Evolutionary conservation across 2,888 invertebrate species (phyloP), one percentile per base, ranked within the genome.

Genomic region (Cantharis rustica): DNA sequence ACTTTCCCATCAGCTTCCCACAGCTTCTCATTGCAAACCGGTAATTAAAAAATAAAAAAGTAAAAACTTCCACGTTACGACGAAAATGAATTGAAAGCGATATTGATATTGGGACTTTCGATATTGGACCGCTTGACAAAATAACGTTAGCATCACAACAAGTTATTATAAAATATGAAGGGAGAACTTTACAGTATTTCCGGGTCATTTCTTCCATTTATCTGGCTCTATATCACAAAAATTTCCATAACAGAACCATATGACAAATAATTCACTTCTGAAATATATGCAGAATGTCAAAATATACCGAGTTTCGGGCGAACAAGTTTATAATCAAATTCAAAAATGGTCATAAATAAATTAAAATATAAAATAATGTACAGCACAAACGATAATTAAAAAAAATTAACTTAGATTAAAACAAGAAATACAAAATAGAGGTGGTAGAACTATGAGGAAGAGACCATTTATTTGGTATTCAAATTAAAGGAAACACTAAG

Each of bases 121-220:
- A 27, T 13, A 47, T 47, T 31, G 31, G 31, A 31, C 10, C 63
- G 13, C 16, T 64, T 64, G 68, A 61, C 70, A 70, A 74, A 74
- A 26, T 75, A 71, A 75, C 71, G 31, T 69, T 69, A 73, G 71
- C 69, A 31, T 61, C 74, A 63, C 64, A 66, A 69, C 66, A 27
- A 69, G 23, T 61, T 70, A 61, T 70, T 75, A 26, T 74, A 75
- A 77, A 75, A 77, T 77, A 72, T 72, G 72, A 64, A 27, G 72
- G 47, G 31, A 76, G 74, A 74, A 76, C 74, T 78, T 74, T 74
- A 76, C 73, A 76, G 74, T 71, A 74, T 74, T 78, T 78, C 74
- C 78, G 71, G 68, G 72, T 71, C 78, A 76, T 78, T 78, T 78
- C 78, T 76, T 74, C 76, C 75, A 76, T 78, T 78, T 78, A 78